Conservation (phyloP, 2,797 vertebrate species). For the Avahi laniger region DNA sequence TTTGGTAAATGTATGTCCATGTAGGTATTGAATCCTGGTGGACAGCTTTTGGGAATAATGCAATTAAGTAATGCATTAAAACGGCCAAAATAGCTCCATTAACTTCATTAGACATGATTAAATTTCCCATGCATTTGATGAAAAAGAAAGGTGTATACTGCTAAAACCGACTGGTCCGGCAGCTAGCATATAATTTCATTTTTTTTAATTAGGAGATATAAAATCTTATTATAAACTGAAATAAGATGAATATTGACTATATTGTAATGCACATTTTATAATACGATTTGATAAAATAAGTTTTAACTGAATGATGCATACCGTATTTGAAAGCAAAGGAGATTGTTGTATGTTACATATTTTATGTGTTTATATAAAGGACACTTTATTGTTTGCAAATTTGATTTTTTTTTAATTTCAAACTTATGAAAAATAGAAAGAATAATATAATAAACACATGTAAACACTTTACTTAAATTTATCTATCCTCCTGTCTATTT, state of each 20-base stretch:
- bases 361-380: background rate
- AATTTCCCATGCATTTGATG: slow-evolving; percentile 70
- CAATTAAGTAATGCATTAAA: slow-evolving; percentile 66
- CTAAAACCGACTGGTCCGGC: slow-evolving; percentile 56
- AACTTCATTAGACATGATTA: slow-evolving; percentile 74
- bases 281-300: slow-evolving; percentile 61
- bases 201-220: slow-evolving; percentile 67
- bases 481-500: background rate
- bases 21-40: slow-evolving; percentile 23
- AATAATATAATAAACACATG: background rate
- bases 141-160: slow-evolving; percentile 75
- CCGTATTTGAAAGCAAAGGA: background rate
- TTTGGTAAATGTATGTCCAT: slow-evolving; percentile 46
- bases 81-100: slow-evolving; percentile 70
- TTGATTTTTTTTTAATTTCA: background rate
- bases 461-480: background rate
- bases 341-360: slow-evolving; percentile 6
- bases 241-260: slow-evolving; percentile 63
- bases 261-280: slow-evolving; percentile 65
- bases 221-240: slow-evolving; percentile 73
- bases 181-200: slow-evolving; percentile 71
- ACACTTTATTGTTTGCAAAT: background rate
- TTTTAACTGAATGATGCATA: slow-evolving; percentile 29
- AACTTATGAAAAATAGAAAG: background rate
- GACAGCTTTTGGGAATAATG: slow-evolving; percentile 62